Percentiles rank a stretch among this genome's conserved stretches.
Conservation (phyloP, 2,888 invertebrate species). For the Pegoplata infirma region DNA sequence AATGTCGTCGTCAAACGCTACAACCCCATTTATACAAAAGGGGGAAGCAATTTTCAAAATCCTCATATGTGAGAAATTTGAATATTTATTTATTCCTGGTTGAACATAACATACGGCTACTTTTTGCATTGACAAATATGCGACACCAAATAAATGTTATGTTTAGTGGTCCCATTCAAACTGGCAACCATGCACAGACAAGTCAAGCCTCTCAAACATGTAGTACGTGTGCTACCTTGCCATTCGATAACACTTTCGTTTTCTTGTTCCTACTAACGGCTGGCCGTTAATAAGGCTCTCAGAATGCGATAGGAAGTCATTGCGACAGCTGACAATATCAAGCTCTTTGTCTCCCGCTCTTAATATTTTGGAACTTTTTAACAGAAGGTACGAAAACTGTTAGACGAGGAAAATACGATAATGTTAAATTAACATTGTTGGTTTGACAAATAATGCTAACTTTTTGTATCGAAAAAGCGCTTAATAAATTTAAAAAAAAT, state of each 20-base stretch:
- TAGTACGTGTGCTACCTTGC: slow-evolving; percentile 23
- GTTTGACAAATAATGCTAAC: too few relatives aligned
- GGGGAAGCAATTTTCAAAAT: not conserved
- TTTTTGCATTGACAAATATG: slow-evolving; percentile 46
- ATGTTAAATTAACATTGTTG: too few relatives aligned
- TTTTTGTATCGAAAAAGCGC: too few relatives aligned
- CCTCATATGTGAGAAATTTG: slow-evolving; percentile 32
- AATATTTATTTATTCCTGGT: slow-evolving; percentile 31
- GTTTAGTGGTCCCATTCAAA: slow-evolving; percentile 33
- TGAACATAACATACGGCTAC: slow-evolving; percentile 57
- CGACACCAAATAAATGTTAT: slow-evolving; percentile 30
- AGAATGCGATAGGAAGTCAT: slow-evolving; percentile 63
- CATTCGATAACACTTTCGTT: slow-evolving; percentile 76
- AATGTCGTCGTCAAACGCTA: not conserved
- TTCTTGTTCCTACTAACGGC: slow-evolving; percentile 78
- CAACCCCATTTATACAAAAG: too few relatives aligned
- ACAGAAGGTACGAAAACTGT: too few relatives aligned
- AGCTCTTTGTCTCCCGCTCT: too few relatives aligned
- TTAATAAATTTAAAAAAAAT: too few relatives aligned
- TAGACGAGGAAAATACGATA: too few relatives aligned
- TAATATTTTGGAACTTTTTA: too few relatives aligned
- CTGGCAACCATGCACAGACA: slow-evolving; percentile 12
- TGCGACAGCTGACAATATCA: slow-evolving; percentile 22
- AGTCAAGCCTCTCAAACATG: not conserved
- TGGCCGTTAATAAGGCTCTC: slow-evolving; percentile 77